phyloP scores from a whole-genome alignment of 2,888 invertebrate species.

The Tryphoninae sp. region DNA sequence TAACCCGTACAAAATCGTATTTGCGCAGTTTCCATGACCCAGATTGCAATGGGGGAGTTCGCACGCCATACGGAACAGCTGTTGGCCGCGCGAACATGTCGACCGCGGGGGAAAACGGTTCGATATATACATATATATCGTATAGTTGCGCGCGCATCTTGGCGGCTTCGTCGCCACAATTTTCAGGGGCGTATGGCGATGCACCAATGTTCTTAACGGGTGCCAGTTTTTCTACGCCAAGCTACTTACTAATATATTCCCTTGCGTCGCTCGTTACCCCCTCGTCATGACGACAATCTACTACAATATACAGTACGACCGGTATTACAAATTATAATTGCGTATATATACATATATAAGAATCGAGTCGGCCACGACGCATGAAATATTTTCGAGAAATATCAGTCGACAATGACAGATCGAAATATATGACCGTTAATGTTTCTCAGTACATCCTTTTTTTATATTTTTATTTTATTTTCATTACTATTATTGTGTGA shows the following conservation, averaged over 20 bases:
- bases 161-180: slow-evolving; percentile 79
- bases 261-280: slow-evolving; percentile 15
- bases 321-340: slow-evolving; percentile 29
- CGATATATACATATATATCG: slow-evolving; percentile 70
- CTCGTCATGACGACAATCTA: slow-evolving; percentile 34
- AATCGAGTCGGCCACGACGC: background rate
- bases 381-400: background rate
- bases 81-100: slow-evolving; percentile 79
- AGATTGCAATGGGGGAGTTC: slow-evolving; percentile 79
- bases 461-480: background rate
- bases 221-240: slow-evolving; percentile 12
- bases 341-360: slow-evolving; percentile 1
- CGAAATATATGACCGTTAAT: background rate
- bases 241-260: slow-evolving; percentile 20
- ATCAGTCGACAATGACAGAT: background rate
- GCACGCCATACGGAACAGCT: slow-evolving; percentile 80
- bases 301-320: slow-evolving; percentile 38
- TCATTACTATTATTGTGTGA: background rate
- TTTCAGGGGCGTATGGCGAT: slow-evolving; percentile 74
- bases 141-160: slow-evolving; percentile 78
- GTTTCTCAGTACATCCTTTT: background rate
- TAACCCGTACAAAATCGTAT: slow-evolving; percentile 64
- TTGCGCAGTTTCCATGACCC: slow-evolving; percentile 81
- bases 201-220: slow-evolving; percentile 19
- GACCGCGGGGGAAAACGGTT: slow-evolving; percentile 77